A percentile compares a stretch with the other conserved stretches of the same genome.
Evolutionary conservation across 2,113 vertebrate genomes (phyloP).

Genomic region (Aythya baeri): DNA sequence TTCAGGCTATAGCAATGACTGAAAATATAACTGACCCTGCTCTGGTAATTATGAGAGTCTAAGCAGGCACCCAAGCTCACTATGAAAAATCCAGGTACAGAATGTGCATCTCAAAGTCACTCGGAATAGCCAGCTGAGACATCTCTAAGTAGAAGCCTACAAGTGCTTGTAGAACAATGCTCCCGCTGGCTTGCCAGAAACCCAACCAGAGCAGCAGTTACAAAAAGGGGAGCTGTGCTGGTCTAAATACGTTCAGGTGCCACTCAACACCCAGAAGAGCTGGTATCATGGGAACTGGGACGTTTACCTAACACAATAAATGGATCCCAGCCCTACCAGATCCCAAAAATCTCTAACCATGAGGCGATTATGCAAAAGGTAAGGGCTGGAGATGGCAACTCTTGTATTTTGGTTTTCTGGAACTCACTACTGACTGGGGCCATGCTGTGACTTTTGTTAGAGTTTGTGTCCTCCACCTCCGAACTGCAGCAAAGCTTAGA

Average conservation of each 20-base stretch:
- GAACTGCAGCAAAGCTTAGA: not conserved
- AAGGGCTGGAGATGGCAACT: not conserved
- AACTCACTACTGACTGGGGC: fast-evolving
- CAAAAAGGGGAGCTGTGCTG: not conserved
- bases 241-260: not conserved
- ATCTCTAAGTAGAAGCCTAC: not conserved
- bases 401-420: not conserved
- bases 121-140: not conserved
- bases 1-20: not conserved
- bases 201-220: not conserved
- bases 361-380: not conserved
- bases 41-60: not conserved
- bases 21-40: not conserved
- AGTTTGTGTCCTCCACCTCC: not conserved
- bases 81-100: not conserved
- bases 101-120: not conserved
- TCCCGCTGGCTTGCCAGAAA: not conserved
- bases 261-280: not conserved
- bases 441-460: not conserved
- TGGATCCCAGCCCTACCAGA: not conserved
- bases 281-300: not conserved
- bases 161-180: not conserved
- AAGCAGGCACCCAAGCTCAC: not conserved
- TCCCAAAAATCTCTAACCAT: not conserved
- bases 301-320: not conserved